phyloP scores from a whole-genome alignment of 2,888 invertebrate genomes.

The Synanthedon tipuliformis region DNA sequence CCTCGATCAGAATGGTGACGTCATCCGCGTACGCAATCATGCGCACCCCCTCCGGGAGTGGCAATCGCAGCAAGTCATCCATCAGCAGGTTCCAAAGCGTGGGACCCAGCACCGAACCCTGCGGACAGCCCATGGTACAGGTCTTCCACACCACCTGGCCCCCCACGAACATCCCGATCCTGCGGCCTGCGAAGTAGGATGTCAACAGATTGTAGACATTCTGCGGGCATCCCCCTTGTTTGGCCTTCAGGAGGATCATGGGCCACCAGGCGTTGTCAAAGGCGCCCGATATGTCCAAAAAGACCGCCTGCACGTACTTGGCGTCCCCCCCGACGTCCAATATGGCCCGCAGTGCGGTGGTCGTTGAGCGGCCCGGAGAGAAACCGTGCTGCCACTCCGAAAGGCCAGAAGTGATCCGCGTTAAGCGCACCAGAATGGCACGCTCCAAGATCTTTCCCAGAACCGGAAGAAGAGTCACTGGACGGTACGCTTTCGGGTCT shows the following conservation, averaged over 20 bases:
- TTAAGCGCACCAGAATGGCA: conserved; percentile 10
- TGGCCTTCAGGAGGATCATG: conserved; percentile 8
- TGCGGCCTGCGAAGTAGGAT: conserved; percentile 11
- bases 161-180: conserved; percentile 10
- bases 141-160: neutral
- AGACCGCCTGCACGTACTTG: conserved; percentile 13
- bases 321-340: conserved; percentile 5
- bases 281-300: conserved; percentile 14
- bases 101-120: too few species aligned
- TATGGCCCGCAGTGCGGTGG: conserved; percentile 13
- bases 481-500: neutral
- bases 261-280: too few species aligned
- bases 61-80: conserved; percentile 12
- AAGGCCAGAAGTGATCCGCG: conserved; percentile 1
- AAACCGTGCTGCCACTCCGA: conserved; percentile 22
- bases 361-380: neutral
- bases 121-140: neutral
- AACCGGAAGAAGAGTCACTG: conserved; percentile 16
- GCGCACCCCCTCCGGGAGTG: too few species aligned
- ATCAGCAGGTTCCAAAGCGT: conserved; percentile 16
- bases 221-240: conserved; percentile 11
- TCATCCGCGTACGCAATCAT: conserved; percentile 17
- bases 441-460: conserved; percentile 22
- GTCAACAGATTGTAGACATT: conserved; percentile 16
- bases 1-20: conserved; percentile 12